Base-by-base conservation (phyloP, 1,140 invertebrate species). In the Drosophila parabipectinata region DNA sequence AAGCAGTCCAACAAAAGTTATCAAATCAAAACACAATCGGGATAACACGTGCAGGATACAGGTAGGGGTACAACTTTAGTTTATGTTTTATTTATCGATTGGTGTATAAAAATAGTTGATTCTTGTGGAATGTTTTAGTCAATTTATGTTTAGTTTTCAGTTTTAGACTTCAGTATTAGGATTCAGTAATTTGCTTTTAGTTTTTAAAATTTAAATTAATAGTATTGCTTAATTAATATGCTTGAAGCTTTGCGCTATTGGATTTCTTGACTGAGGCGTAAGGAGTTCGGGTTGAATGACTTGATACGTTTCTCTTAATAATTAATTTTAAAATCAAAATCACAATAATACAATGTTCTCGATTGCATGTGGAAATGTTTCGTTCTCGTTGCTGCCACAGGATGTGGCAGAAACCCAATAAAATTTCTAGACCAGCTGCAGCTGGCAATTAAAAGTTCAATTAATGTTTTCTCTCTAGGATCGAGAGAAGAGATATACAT, bases 211-310 rank as follows among this genome's bases (percentile, higher is more conserved):
- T 32, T 10, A 45, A 63, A 18, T 14, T 53, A 69, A 78, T 71
- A 67, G 72, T 83, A 85, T 72, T 79, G 61, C 80, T 83, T 82
- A 80, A 32, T 62, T 78, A 21, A 41, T 62, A 68, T 60, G 41
- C 54, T 63, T 52, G 57, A 56, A 51, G 54, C 44, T 48, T 57
- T 32, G 48, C 61, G 41, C 69, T 45, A 41, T 15, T 63, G 14
- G 37, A 74, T 52, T 56, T 44, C 28, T 18, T 45, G 26, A 32
- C 48, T 63, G 26, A 32, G 37, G 26, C 21, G 26, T 24, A 72
- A 60, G 45, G 45, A 45, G 24, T 62, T 69, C 30, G 37, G 53
- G 52, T 51, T 21, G 41, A 34, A 37, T 79, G 76, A 79, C 61
- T 72, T 55, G 55, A 45, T 44, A 44, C 41, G 37, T 6, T 44